Base-by-base conservation (phyloP, 2,888 invertebrate species). In the Ochropacha duplaris region DNA sequence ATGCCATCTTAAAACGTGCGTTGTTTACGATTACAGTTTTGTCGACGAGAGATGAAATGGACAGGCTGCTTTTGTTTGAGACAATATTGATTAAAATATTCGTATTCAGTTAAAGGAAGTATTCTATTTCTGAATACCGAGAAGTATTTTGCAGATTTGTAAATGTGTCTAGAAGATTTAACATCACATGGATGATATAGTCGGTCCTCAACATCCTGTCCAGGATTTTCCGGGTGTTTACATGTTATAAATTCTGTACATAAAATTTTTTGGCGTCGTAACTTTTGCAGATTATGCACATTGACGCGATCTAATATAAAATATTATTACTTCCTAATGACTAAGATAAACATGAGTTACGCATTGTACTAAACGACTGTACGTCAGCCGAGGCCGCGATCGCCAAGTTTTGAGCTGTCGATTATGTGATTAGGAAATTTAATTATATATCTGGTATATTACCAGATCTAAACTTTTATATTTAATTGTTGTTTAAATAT, bases 251-350 rank as follows among this genome's bases (percentile, higher is more conserved):
- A 19, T 16, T 16, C 39, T 51, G 22, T n/a, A 28, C 50, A 16
- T 65, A 50, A 55, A 54, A 51, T 54, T 60, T 50, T 67, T 67
- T 36, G 54, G 50, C 50, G 61, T 52, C 54, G 61, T 64, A 58
- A 49, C 36, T 16, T 56, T 58, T 59, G n/a, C 36, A 36, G 36
- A 36, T 61, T 64, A 57, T 60, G 44, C 59, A 55, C 14, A 58
- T 57, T 60, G 56, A 31, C 34, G 55, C 62, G 31, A 58, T 64
- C 62, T 65, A 61, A 58, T 63, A 68, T 61, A 62, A 65, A 64
- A 62, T 54, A 67, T 68, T 55, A 71, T 65, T 64, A 57, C 71
- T 66, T 68, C 59, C 60, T 72, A 72, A 71, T 66, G 59, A 64
- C 19, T 61, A 60, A 57, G 60, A 62, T 62, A 59, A 66, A 70